Base-by-base conservation (phyloP, 2,888 invertebrate species). In the Plemyria rubiginata region DNA sequence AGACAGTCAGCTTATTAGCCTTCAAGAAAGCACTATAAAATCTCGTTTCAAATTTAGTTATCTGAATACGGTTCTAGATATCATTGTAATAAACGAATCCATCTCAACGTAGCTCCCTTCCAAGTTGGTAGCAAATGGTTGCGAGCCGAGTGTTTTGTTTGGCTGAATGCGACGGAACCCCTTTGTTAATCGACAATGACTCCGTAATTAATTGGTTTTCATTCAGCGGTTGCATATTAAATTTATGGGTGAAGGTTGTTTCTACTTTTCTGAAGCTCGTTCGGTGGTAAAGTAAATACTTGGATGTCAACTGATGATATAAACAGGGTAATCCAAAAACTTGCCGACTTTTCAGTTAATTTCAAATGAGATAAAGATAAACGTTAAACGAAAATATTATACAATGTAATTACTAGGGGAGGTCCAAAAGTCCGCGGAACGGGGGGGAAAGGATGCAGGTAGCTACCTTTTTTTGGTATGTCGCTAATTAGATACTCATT, bases 161-260 rank as follows among this genome's bases (percentile, higher is more conserved):
- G 43, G 29, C 46, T 68, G 62, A 65, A 62, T 62, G 54, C 63
- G 59, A 41, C 65, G 67, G 70, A 66, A 62, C 53, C 56, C 58
- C 50, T 59, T 68, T 70, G 68, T 70, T 66, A 48, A 59, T 55
- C 51, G 50, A 70, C 70, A 71, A 71, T 71, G 60, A 53, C 64
- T 51, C 49, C 4, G 63, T 68, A 64, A 71, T 71, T 71, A 70
- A 71, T 71, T 68, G 71, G 58, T 65, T 69, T 64, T 64, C 66
- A 60, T 62, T 66, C 53, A 60, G 36, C 36, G 16, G 16, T 43
- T 54, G 32, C 54, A 52, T 63, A 57, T 63, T 38, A 11, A 38
- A 38, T 32, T 59, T 54, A 56, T 48, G 46, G 57, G 55, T 56
- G 55, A 56, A 57, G 56, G 64, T 56, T 60, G 38, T 50, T 50